phyloP scores from a whole-genome alignment of 2,113 vertebrate species.

The Diphyllodes magnificus region DNA sequence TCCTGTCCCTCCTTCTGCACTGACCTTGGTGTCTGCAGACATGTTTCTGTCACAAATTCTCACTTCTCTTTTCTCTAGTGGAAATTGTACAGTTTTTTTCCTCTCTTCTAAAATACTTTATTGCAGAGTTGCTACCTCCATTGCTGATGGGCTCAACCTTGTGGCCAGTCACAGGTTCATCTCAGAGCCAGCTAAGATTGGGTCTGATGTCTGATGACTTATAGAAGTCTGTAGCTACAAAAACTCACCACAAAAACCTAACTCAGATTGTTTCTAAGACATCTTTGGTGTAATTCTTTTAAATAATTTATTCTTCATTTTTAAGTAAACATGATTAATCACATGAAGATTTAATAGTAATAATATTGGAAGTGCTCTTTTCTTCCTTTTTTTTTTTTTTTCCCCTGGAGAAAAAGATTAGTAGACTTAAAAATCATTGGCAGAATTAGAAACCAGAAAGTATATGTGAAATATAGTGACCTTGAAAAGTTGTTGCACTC shows the following conservation, averaged over 20 bases:
- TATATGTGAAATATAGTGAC: background rate
- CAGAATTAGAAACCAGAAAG: background rate
- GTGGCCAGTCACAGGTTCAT: background rate
- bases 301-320: background rate
- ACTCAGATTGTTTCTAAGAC: background rate
- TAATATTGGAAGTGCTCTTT: background rate
- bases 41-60: background rate
- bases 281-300: background rate
- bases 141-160: accelerated
- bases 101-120: background rate
- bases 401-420: accelerated
- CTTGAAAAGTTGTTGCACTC: background rate
- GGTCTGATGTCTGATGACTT: background rate
- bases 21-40: background rate
- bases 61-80: background rate
- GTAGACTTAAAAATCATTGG: background rate
- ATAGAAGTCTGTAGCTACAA: background rate
- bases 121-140: accelerated
- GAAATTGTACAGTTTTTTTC: background rate
- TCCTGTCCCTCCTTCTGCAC: background rate
- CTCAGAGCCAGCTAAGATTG: background rate
- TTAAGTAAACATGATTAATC: background rate
- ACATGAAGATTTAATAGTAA: background rate
- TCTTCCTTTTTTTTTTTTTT: background rate
- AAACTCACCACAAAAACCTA: background rate